Evolutionary conservation across 2,888 invertebrate species (phyloP), one percentile per base, ranked within the genome.

Genomic region (Euplagia quadripunctaria): DNA sequence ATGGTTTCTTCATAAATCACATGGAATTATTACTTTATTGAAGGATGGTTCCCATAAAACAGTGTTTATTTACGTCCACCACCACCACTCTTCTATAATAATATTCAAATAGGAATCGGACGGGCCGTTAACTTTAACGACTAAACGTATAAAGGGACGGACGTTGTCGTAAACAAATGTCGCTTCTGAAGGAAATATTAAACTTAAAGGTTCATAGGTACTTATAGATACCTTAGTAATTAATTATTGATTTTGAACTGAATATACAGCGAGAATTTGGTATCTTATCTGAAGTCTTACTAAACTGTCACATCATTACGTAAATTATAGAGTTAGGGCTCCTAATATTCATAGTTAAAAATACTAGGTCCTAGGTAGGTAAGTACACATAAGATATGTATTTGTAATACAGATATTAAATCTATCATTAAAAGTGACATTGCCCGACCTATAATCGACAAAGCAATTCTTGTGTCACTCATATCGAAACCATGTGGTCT

Each of bases 121-220:
- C 81, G 79, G 73, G 71, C 73, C 73, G 79, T 86, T 82, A 84
- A 82, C 75, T 81, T 84, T 84, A 79, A 86, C 77, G 81, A 77
- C 61, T 68, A 51, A 64, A 64, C 68, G 41, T 73, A 69, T 69
- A 77, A 76, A 75, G 79, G 76, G 75, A 74, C 65, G 70, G 71
- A 72, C 67, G 66, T 64, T 46, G 46, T 75, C 61, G 80, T 82
- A 82, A 80, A 78, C 72, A 76, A 70, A 74, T 61, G 20, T 61
- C 70, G 66, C 49, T 58, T n/a, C 9, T 12, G 52, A 68, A 55
- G 55, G 55, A 55, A 5, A 55, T 43, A 42, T 52, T n/a, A 46
- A 46, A 46, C 4, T 9, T 3, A 64, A 64, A 64, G 43, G n/a
- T 17, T 9, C 17, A 5, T 2, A 42, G 1, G 4, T 42, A 3